phyloP scores from a whole-genome alignment of 2,797 vertebrate species.

The Cirrhinus molitorella region DNA sequence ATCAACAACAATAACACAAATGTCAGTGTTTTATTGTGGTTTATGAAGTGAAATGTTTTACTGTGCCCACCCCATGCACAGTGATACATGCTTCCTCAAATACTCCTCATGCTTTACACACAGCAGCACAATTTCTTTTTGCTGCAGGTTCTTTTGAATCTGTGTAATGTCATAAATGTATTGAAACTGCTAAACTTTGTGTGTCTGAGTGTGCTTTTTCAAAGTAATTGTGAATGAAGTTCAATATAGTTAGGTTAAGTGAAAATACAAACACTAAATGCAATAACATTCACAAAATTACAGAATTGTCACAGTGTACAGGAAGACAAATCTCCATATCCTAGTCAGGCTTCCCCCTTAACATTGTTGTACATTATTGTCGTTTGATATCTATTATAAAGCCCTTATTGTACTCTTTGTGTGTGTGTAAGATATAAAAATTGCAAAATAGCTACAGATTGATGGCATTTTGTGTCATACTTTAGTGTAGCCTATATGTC shows the following conservation, averaged over 20 bases:
- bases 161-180: too few relatives aligned
- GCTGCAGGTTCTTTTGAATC: neutral
- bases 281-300: too few relatives aligned
- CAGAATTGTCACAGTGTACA: too few relatives aligned
- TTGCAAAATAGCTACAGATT: neutral
- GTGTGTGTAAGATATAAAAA: too few relatives aligned
- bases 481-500: neutral
- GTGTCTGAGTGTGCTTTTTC: neutral
- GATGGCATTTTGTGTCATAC: neutral
- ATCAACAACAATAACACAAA: too few relatives aligned
- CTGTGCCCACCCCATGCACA: slow-evolving; percentile 59
- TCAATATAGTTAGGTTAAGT: neutral
- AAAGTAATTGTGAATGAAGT: neutral
- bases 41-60: slow-evolving; percentile 58
- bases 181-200: too few relatives aligned
- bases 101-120: slow-evolving; percentile 33
- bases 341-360: neutral
- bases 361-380: neutral
- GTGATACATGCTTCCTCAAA: slow-evolving; percentile 55
- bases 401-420: too few relatives aligned
- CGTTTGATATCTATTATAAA: neutral
- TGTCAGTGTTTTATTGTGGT: slow-evolving; percentile 22
- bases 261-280: neutral
- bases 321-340: neutral
- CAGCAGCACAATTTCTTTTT: neutral